Percentiles rank a stretch among this genome's conserved stretches.
Conservation (phyloP, 2,113 vertebrate species). For the Sceloporus undulatus region DNA sequence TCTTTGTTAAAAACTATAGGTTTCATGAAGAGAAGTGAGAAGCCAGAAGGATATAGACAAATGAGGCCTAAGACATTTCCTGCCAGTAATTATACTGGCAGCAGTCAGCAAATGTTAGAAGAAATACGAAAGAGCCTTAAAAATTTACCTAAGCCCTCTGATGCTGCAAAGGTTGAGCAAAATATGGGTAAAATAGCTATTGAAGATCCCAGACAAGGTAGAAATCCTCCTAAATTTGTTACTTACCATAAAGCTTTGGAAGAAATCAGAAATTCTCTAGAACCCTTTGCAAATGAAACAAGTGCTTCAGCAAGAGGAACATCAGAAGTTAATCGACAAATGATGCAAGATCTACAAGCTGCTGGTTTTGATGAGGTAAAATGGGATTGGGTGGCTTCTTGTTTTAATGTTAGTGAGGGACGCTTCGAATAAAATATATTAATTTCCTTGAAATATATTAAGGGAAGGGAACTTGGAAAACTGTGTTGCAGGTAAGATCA, state of each 20-base stretch:
- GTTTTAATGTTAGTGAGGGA: background rate
- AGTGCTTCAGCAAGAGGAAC: slow-evolving; percentile 77
- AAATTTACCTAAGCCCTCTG: slow-evolving; percentile 92
- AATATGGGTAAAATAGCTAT: slow-evolving; percentile 80
- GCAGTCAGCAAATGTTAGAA: slow-evolving; percentile 96
- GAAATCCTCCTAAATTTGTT: slow-evolving; percentile 88
- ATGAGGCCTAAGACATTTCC: slow-evolving; percentile 99
- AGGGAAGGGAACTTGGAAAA: background rate
- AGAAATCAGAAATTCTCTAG: slow-evolving; percentile 93
- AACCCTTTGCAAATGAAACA: slow-evolving; percentile 91
- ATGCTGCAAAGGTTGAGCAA: slow-evolving; percentile 86
- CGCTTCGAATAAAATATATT: background rate
- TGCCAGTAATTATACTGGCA: slow-evolving; percentile 93
- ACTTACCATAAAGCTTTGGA: slow-evolving; percentile 92
- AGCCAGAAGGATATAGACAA: slow-evolving; percentile 96
- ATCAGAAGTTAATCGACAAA: slow-evolving; percentile 88
- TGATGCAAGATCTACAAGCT: slow-evolving; percentile 86
- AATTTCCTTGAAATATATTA: background rate
- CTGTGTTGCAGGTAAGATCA: background rate
- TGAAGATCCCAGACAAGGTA: slow-evolving; percentile 91
- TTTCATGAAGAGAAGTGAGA: slow-evolving; percentile 98
- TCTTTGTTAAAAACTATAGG: slow-evolving; percentile 77
- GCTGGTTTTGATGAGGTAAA: slow-evolving; percentile 95
- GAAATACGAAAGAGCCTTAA: slow-evolving; percentile 97
- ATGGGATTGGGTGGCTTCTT: slow-evolving; percentile 22